These are phyloP conservation scores for Hystrix cristata DNA, from an alignment of 2,113 vertebrate genomes.

Conservation along the genomic window DNA sequence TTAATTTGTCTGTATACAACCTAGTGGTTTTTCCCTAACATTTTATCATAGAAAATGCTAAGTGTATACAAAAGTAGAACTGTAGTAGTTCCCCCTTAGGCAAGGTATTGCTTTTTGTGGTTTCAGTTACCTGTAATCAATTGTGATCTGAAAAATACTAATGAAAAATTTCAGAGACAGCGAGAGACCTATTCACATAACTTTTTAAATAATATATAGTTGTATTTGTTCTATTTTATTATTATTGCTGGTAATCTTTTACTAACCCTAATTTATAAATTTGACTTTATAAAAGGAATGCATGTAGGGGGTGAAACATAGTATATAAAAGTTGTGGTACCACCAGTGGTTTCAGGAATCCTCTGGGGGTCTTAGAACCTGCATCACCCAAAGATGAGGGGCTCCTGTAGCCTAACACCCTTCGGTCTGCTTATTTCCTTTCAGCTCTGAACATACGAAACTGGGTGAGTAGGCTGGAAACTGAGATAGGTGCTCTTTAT, in stretches of 20 bases:
- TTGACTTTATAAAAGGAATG: background rate
- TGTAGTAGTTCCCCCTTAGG: background rate
- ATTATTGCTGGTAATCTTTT: background rate
- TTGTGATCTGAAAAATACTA: background rate
- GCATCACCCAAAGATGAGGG: background rate
- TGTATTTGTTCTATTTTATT: background rate
- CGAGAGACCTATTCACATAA: background rate
- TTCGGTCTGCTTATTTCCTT: background rate
- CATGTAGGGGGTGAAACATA: background rate
- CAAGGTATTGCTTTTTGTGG: background rate
- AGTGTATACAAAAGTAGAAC: background rate
- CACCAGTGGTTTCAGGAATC: background rate
- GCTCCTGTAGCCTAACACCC: background rate
- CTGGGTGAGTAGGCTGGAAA: background rate
- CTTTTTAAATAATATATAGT: background rate
- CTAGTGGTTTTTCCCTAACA: background rate
- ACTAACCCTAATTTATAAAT: background rate
- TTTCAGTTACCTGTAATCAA: background rate
- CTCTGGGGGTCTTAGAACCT: background rate
- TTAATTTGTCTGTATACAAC: constrained; percentile 5
- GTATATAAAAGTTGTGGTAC: background rate
- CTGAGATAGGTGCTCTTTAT: background rate
- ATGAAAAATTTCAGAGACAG: background rate
- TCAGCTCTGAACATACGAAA: background rate
- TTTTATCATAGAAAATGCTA: constrained; percentile 19